Conservation (phyloP, 2,113 vertebrate genomes). For the Pituophis catenifer region DNA sequence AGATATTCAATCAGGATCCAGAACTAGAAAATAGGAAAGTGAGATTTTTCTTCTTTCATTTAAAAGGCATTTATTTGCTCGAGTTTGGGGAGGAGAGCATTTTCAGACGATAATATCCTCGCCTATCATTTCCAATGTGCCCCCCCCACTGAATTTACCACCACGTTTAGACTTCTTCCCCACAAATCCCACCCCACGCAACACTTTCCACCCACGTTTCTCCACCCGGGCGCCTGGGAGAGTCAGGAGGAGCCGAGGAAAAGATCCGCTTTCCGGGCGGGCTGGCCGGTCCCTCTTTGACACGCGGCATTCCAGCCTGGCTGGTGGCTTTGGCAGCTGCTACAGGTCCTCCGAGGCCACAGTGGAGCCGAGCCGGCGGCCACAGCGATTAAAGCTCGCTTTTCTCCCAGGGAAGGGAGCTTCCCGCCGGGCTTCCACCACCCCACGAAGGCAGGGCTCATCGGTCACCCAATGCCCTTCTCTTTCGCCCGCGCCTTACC, state of each 20-base stretch:
- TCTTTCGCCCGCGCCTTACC: conserved; percentile 12
- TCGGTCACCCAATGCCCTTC: background rate
- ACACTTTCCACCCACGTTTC: background rate
- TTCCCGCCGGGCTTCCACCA: background rate
- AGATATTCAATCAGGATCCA: background rate
- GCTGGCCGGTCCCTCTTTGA: background rate
- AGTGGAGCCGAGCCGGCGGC: background rate
- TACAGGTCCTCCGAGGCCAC: background rate
- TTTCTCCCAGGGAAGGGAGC: background rate
- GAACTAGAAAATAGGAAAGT: background rate
- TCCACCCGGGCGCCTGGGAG: background rate
- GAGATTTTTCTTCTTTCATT: background rate
- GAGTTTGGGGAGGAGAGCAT: background rate
- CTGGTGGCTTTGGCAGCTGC: background rate
- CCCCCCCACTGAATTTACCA: background rate
- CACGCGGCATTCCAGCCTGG: background rate
- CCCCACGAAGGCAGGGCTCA: too few relatives aligned
- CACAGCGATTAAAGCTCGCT: background rate
- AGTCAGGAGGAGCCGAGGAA: background rate
- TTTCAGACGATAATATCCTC: background rate
- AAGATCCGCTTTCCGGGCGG: background rate
- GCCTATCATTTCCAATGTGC: too few relatives aligned
- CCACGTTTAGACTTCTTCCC: background rate
- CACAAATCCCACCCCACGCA: background rate
- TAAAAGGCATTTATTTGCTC: background rate